These are phyloP conservation scores for Helicoverpa zea DNA, from an alignment of 1,140 invertebrate genomes.

Conservation along the genomic window DNA sequence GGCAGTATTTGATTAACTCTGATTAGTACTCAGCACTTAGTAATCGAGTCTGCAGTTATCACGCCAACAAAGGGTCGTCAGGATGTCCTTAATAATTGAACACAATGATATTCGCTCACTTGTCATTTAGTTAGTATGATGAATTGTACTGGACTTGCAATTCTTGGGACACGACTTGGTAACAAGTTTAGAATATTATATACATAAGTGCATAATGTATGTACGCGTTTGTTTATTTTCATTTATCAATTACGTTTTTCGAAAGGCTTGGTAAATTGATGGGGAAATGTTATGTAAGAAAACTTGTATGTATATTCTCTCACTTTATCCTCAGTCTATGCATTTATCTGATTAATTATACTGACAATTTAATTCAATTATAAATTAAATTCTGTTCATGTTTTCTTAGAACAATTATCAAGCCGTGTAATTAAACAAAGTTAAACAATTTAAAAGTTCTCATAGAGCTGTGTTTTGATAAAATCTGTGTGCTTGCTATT, in stretches of 20 bases:
- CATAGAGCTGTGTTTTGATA: not conserved
- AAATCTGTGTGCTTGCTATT: not conserved
- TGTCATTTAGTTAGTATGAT: conserved; percentile 11
- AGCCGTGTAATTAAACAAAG: conserved; percentile 1
- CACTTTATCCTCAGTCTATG: too few species aligned
- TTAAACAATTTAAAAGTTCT: conserved; percentile 22
- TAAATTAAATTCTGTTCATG: too few species aligned
- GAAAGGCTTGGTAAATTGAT: too few species aligned
- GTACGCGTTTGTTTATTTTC: too few species aligned
- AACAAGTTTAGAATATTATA: too few species aligned
- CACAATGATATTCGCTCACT: conserved; percentile 47
- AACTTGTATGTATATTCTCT: too few species aligned
- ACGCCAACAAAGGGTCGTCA: conserved; percentile 32
- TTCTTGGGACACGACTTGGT: not conserved
- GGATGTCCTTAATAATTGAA: conserved; percentile 53
- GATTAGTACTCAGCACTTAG: conserved; percentile 25
- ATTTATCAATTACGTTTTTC: too few species aligned
- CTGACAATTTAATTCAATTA: too few species aligned
- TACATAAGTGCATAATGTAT: too few species aligned
- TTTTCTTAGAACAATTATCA: too few species aligned
- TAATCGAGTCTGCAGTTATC: conserved; percentile 23
- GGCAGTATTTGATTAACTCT: conserved; percentile 20
- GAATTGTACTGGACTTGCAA: not conserved
- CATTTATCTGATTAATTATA: too few species aligned
- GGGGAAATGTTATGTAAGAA: too few species aligned